Evolutionary conservation across 2,113 vertebrate species (phyloP), one percentile per base, ranked within the genome.

Genomic region (Anser cygnoides): DNA sequence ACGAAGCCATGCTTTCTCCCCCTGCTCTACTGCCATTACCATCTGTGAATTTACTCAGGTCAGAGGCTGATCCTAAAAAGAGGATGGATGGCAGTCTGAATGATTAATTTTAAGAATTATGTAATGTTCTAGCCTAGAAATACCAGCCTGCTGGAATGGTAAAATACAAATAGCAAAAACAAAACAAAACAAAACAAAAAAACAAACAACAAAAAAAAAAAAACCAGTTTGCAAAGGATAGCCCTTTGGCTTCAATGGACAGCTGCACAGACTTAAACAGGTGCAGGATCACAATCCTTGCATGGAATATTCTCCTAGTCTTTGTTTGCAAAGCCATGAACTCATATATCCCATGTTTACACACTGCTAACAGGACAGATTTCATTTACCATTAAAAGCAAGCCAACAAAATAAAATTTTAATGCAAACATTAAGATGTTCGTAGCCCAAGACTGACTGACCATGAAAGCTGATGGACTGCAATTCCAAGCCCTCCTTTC

Each of bases 381-480:
- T 87, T 89, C 67, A 85, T 91, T 94, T 54, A 83, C 62, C 71
- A 87, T 87, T 94, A 93, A 93, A 96, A 91, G 55, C 43, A 96
- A 93, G 77, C 26, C 43, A 93, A 96, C 39, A 91, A 92, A 93
- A 87, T 81, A 82, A 93, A 96, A 95, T 84, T 84, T 93, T 95
- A 90, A 95, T 77, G 39, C 0, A 3, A 92, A 89, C 41, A 84
- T 94, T 90, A 93, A 73, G 74, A 79, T 43, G n/a, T 85, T 91
- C 1, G 0, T 79, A 83, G 29, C 33, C 25, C 49, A 65, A 28
- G 75, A 70, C 70, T 25, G 44, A 59, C 49, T 59, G 73, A 72
- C 67, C 58, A 74, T 52, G 77, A 89, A 93, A 91, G 82, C 37
- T 3, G 3, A 71, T 28, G 66, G 71, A 79, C 55, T 76, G 57